Percentiles rank a stretch among this genome's conserved stretches.
Evolutionary conservation across 2,113 vertebrate genomes (phyloP).

Genomic region (Hemibagrus wyckioides): DNA sequence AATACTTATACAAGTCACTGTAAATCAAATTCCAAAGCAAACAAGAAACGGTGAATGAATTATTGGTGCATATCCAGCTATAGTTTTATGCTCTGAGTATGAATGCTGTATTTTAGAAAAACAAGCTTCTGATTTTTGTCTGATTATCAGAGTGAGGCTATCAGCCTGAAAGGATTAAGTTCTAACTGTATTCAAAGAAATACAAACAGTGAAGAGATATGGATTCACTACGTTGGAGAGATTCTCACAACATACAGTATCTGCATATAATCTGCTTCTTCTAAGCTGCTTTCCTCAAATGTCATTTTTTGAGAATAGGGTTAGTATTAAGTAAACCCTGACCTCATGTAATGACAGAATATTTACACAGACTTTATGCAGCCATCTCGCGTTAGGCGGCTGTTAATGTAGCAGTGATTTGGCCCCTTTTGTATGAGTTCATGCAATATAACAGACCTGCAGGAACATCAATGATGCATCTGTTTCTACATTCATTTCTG

Average conservation of each 20-base stretch:
- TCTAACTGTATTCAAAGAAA: neutral
- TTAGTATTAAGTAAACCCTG: conserved; percentile 4
- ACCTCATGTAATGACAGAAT: neutral
- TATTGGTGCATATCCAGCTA: neutral
- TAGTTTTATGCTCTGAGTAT: neutral
- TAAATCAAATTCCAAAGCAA: neutral
- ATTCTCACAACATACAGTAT: neutral
- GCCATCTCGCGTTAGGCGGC: conserved; percentile 10
- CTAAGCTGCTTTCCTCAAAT: neutral
- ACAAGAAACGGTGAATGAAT: conserved; percentile 7
- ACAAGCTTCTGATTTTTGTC: neutral
- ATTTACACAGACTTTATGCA: conserved; percentile 3
- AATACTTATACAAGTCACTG: conserved; percentile 1
- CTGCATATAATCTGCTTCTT: neutral
- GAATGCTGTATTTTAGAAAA: neutral
- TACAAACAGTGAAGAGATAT: neutral
- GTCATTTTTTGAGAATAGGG: neutral
- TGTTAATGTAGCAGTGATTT: conserved; percentile 38
- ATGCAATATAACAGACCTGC: conserved; percentile 18
- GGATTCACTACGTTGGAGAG: neutral
- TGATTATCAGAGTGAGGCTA: neutral
- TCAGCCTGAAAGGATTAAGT: neutral
- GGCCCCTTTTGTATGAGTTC: conserved; percentile 8
- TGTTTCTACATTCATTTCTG: conserved; percentile 10
- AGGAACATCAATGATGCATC: conserved; percentile 13